Conservation (phyloP, 1,140 invertebrate genomes). For the Nasonia giraulti region DNA sequence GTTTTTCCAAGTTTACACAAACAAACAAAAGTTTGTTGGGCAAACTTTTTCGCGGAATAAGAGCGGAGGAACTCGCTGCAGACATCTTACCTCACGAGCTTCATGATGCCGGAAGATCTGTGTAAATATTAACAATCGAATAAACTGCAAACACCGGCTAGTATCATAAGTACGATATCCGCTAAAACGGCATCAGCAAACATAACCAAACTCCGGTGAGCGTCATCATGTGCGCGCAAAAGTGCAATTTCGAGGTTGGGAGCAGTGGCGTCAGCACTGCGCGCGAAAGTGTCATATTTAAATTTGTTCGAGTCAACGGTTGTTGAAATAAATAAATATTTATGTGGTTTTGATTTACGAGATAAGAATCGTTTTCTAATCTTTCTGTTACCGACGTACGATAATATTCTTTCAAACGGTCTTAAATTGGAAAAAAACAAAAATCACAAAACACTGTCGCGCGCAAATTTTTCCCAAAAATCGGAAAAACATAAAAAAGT, state of each 20-base stretch:
- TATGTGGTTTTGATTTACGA: no score
- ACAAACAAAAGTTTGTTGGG: neutral
- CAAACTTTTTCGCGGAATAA: neutral
- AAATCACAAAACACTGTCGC: no score
- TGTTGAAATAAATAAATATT: no score
- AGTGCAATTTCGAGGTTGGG: neutral
- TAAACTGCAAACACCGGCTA: conserved; percentile 45
- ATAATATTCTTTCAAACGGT: no score
- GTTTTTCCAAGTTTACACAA: neutral
- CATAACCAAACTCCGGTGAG: conserved; percentile 30
- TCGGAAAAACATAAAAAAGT: neutral
- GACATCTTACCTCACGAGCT: conserved; percentile 65
- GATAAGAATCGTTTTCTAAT: no score
- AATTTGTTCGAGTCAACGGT: no score
- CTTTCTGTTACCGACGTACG: no score
- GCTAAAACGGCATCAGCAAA: conserved; percentile 9
- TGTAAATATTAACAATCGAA: conserved; percentile 10
- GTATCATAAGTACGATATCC: conserved; percentile 43
- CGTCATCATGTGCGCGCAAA: conserved; percentile 21
- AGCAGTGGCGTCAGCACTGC: neutral
- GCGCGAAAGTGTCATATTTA: no score
- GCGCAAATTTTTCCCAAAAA: neutral
- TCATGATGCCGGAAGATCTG: conserved; percentile 58
- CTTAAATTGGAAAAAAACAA: no score
- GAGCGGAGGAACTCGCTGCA: neutral